A percentile compares a stretch with the other conserved stretches of the same genome.
These are phyloP conservation scores for Daboia siamensis DNA, from an alignment of 2,113 vertebrate genomes.

Conservation along the genomic window DNA sequence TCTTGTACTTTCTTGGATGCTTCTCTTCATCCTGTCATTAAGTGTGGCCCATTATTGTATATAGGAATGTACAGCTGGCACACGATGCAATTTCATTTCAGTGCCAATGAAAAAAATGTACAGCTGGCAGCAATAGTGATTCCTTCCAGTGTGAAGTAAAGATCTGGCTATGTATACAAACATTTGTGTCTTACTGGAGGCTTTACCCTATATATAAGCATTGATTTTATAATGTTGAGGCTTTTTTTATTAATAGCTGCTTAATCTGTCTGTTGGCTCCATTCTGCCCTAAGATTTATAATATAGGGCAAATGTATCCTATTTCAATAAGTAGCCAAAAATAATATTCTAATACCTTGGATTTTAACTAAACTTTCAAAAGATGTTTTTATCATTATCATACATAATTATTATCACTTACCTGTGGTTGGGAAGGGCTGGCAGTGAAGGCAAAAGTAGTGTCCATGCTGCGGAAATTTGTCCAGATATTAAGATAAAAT, in stretches of 20 bases:
- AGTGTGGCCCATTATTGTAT: background rate
- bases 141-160: background rate
- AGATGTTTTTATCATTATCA: background rate
- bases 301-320: background rate
- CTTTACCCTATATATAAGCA: background rate
- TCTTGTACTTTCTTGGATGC: background rate
- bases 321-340: background rate
- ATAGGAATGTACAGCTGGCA: background rate
- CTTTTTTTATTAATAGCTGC: background rate
- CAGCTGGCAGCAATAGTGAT: background rate
- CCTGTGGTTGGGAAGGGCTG: slow-evolving; percentile 81
- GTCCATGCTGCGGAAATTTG: slow-evolving; percentile 68
- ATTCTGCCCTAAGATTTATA: background rate
- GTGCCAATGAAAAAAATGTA: background rate
- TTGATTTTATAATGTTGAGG: background rate
- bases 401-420: slow-evolving; percentile 47
- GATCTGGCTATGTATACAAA: background rate
- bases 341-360: background rate
- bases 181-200: background rate
- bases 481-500: background rate
- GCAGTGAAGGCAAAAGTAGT: slow-evolving; percentile 73
- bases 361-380: background rate
- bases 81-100: background rate
- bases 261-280: background rate
- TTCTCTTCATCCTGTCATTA: background rate